Conservation (phyloP, 2,888 invertebrate genomes). For the Nebria brevicollis region DNA sequence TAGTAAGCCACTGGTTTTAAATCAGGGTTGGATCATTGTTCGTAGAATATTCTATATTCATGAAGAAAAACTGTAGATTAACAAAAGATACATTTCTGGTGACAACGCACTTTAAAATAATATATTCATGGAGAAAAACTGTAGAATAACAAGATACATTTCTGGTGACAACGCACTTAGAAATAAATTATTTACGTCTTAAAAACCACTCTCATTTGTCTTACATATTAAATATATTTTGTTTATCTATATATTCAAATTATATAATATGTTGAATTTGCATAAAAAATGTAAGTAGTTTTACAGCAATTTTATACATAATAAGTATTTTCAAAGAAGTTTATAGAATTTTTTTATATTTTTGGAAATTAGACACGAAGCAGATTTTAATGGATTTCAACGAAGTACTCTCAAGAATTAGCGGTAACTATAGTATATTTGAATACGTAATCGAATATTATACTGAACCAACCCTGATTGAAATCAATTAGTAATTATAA, state of each 20-base stretch:
- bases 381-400: neutral
- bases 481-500: slow-evolving; percentile 49
- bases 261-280: too few species aligned
- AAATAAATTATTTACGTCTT: too few species aligned
- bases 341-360: too few species aligned
- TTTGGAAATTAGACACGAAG: neutral
- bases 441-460: neutral
- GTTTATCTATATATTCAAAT: too few species aligned
- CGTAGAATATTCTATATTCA: neutral
- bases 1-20: neutral
- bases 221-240: too few species aligned
- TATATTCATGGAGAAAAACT: neutral
- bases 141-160: neutral
- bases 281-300: too few species aligned
- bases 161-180: too few species aligned
- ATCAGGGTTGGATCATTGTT: neutral
- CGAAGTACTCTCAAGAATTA: neutral
- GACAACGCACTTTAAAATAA: too few species aligned
- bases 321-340: too few species aligned
- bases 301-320: too few species aligned
- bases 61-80: neutral
- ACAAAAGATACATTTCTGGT: neutral
- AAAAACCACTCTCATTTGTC: too few species aligned
- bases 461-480: slow-evolving; percentile 8
- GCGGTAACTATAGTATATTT: neutral